phyloP scores from a whole-genome alignment of 2,888 invertebrate genomes.

The Andrena minutula region DNA sequence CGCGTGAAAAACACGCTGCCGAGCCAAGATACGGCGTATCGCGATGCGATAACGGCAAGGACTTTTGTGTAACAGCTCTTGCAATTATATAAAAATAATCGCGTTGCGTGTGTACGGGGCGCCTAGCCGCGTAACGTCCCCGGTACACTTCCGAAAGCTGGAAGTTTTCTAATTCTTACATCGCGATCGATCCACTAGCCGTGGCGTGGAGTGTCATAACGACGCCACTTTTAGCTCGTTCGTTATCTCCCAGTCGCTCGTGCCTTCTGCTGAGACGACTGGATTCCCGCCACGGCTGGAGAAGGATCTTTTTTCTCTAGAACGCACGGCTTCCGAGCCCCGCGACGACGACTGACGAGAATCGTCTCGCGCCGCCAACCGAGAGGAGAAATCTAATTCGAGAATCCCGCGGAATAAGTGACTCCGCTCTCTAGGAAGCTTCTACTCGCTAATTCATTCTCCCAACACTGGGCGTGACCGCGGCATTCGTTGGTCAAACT shows the following conservation, averaged over 20 bases:
- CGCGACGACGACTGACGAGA: slow-evolving; percentile 23
- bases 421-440: slow-evolving; percentile 54
- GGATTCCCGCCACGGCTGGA: slow-evolving; percentile 18
- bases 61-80: neutral
- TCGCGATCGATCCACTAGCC: neutral
- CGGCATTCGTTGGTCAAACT: neutral
- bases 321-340: neutral
- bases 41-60: slow-evolving; percentile 12
- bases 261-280: neutral
- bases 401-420: slow-evolving; percentile 29
- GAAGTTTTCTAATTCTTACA: neutral
- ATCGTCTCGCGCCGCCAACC: slow-evolving; percentile 9
- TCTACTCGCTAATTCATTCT: slow-evolving; percentile 69
- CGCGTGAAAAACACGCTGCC: slow-evolving; percentile 9
- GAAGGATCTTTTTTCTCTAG: neutral
- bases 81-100: slow-evolving; percentile 9
- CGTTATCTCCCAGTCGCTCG: slow-evolving; percentile 8
- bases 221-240: slow-evolving; percentile 6
- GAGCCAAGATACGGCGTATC: slow-evolving; percentile 11
- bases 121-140: neutral
- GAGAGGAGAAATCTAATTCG: slow-evolving; percentile 57
- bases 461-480: neutral
- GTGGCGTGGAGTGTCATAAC: slow-evolving; percentile 6
- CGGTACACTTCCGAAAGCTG: neutral
- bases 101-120: neutral